A percentile compares a stretch with the other conserved stretches of the same genome.
Evolutionary conservation across 2,888 invertebrate genomes (phyloP).

Genomic region (Ichneumon xanthorius): DNA sequence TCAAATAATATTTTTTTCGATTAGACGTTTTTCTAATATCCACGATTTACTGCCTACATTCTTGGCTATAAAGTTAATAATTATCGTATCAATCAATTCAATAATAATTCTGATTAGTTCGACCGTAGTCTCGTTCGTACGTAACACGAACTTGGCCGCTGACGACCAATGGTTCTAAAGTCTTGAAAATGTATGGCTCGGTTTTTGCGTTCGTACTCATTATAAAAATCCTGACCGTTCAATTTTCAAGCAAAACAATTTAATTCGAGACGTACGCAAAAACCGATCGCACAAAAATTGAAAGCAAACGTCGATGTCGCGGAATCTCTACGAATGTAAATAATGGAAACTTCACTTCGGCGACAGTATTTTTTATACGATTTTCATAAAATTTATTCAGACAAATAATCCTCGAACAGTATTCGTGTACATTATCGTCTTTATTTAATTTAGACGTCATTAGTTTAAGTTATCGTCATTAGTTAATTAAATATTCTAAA

Average conservation of each 20-base stretch:
- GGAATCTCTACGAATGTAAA: not conserved
- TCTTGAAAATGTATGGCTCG: not conserved
- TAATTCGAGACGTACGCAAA: not conserved
- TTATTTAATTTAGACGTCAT: too few relatives aligned
- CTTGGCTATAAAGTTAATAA: not conserved
- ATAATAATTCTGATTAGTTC: too few relatives aligned
- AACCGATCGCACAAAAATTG: not conserved
- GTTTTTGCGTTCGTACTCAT: not conserved
- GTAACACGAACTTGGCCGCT: not conserved
- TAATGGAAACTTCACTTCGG: not conserved
- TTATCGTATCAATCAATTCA: too few relatives aligned
- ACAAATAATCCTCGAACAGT: not conserved
- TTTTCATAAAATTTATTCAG: constrained; percentile 12
- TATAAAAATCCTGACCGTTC: not conserved
- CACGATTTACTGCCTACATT: not conserved
- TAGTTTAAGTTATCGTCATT: too few relatives aligned
- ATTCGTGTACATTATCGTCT: constrained; percentile 13
- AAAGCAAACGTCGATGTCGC: not conserved
- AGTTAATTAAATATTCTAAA: constrained; percentile 6
- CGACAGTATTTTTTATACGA: constrained; percentile 3
- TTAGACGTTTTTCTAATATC: not conserved
- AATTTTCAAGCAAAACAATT: not conserved
- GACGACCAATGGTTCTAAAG: not conserved
- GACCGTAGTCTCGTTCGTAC: not conserved
- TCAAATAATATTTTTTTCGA: not conserved